These are phyloP conservation scores for Amphipoea oculea DNA, from an alignment of 2,888 invertebrate genomes.

Conservation along the genomic window DNA sequence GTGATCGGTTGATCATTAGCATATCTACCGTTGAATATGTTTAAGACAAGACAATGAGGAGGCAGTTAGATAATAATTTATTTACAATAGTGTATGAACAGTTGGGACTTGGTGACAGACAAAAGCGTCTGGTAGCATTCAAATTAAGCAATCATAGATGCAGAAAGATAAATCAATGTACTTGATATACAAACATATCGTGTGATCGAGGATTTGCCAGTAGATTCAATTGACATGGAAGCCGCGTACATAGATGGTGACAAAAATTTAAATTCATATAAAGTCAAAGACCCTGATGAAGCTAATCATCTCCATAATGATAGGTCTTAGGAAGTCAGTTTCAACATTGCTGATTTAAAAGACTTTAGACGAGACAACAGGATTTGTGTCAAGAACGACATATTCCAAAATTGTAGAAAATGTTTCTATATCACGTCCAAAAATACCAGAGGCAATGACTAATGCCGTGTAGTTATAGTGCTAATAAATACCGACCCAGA, in stretches of 20 bases:
- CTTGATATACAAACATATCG: constrained; percentile 15
- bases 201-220: constrained; percentile 15
- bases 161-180: constrained; percentile 40
- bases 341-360: not conserved
- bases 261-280: constrained; percentile 18
- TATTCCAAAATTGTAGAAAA: constrained; percentile 19
- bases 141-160: constrained; percentile 67
- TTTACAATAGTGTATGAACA: constrained; percentile 69
- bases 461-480: constrained; percentile 69
- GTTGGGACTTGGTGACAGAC: constrained; percentile 67
- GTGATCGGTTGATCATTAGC: constrained; percentile 74
- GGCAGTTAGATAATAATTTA: constrained; percentile 68
- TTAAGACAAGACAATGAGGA: constrained; percentile 74
- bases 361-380: not conserved
- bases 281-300: constrained; percentile 24
- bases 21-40: constrained; percentile 74
- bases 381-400: constrained; percentile 6
- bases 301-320: constrained; percentile 1
- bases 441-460: constrained; percentile 70
- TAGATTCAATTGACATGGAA: constrained; percentile 27
- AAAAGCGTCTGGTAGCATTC: constrained; percentile 70
- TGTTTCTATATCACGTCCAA: constrained; percentile 49
- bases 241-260: constrained; percentile 9
- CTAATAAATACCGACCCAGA: constrained; percentile 81
- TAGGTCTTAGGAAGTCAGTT: not conserved